phyloP scores from a whole-genome alignment of 2,888 invertebrate genomes.

The Imbricaverruca yamaguchii region DNA sequence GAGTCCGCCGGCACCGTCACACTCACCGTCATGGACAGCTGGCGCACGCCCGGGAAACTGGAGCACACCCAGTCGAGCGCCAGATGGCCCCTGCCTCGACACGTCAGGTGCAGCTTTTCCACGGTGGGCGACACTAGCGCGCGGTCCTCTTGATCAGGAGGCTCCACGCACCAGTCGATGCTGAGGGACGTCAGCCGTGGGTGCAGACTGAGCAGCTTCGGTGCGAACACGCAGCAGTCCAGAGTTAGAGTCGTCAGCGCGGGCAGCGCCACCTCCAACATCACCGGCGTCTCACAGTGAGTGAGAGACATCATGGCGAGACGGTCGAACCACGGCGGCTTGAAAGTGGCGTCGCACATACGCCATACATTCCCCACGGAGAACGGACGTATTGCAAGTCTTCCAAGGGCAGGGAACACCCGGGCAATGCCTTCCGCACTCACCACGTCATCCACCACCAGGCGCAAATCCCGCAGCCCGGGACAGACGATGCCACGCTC shows the following conservation, averaged over 20 bases:
- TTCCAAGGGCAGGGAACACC: not conserved
- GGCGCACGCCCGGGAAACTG: not conserved
- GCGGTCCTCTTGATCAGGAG: not conserved
- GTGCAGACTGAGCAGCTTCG: not conserved
- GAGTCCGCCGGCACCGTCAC: not conserved
- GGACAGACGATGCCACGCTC: not conserved
- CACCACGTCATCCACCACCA: not conserved
- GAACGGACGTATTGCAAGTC: not conserved
- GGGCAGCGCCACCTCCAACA: not conserved
- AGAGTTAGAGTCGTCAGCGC: not conserved
- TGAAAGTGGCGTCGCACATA: not conserved
- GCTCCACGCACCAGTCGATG: not conserved
- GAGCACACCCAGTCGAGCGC: not conserved
- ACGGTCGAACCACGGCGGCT: not conserved
- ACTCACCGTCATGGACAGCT: not conserved
- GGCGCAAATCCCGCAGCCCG: not conserved
- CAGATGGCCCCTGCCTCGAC: too few relatives aligned
- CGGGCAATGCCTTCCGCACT: not conserved
- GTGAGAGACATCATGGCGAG: not conserved
- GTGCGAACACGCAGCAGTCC: not conserved
- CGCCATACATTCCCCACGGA: not conserved
- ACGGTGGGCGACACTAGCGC: not conserved
- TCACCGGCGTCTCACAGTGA: not conserved
- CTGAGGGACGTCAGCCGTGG: not conserved
- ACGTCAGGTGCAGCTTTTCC: not conserved